A percentile compares a stretch with the other conserved stretches of the same genome.
These are phyloP conservation scores for Sturmia bella DNA, from an alignment of 2,888 invertebrate genomes.

Conservation along the genomic window DNA sequence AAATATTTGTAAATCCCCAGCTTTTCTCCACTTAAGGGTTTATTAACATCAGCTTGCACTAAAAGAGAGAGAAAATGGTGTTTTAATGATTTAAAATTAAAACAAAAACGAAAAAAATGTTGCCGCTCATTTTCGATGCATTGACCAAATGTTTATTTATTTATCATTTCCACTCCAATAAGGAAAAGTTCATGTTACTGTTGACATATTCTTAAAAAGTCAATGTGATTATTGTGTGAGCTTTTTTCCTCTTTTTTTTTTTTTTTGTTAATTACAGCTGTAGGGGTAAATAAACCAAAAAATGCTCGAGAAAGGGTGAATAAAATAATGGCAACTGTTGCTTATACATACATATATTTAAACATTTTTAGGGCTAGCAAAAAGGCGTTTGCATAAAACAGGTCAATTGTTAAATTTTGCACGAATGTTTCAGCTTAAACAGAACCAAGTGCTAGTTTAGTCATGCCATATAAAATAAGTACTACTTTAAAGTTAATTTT, in stretches of 20 bases:
- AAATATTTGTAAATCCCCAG: constrained; percentile 47
- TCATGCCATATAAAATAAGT: too few relatives aligned
- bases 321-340: too few relatives aligned
- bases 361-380: too few relatives aligned
- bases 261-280: constrained; percentile 1
- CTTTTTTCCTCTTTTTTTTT: too few relatives aligned
- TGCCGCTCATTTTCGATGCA: neutral
- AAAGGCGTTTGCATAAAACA: too few relatives aligned
- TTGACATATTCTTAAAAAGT: constrained; percentile 8
- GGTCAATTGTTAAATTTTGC: too few relatives aligned
- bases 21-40: constrained; percentile 15
- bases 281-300: neutral
- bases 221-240: constrained; percentile 7
- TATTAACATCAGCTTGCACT: constrained; percentile 17
- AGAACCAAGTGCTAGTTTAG: too few relatives aligned
- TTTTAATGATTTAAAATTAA: neutral
- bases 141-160: constrained; percentile 27
- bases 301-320: neutral
- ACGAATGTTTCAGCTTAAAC: too few relatives aligned
- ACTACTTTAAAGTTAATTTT: too few relatives aligned
- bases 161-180: neutral
- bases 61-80: too few relatives aligned
- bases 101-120: neutral
- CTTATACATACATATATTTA: too few relatives aligned
- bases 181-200: neutral